phyloP scores from a whole-genome alignment of 2,888 invertebrate species.

The Pterobdella sp. region DNA sequence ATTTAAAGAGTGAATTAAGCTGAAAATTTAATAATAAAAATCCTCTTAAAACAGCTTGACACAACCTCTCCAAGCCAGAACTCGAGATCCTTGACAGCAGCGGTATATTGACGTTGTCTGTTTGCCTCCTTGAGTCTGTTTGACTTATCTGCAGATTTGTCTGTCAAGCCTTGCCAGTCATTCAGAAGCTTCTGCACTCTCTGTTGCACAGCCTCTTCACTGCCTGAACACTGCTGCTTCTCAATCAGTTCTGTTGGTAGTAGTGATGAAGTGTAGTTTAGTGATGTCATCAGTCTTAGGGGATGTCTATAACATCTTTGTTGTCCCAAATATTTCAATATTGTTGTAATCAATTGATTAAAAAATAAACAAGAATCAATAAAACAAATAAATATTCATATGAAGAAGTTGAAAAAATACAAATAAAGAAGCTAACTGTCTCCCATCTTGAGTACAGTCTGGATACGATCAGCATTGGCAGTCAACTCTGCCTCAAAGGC shows the following conservation, averaged over 20 bases:
- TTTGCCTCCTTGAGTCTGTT: slow-evolving; percentile 96
- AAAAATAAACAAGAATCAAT: not conserved
- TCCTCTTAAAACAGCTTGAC: not conserved
- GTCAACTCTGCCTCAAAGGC: slow-evolving; percentile 98
- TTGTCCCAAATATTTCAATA: not conserved
- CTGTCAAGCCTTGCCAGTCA: slow-evolving; percentile 96
- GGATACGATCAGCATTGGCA: slow-evolving; percentile 94
- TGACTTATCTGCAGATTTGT: slow-evolving; percentile 95
- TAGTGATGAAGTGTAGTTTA: not conserved
- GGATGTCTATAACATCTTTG: not conserved
- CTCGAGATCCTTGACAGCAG: slow-evolving; percentile 94
- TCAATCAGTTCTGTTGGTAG: slow-evolving; percentile 60
- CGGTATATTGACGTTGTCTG: slow-evolving; percentile 96
- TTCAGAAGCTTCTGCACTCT: slow-evolving; percentile 67
- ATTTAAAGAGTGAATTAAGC: not conserved
- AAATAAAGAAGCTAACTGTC: slow-evolving; percentile 43
- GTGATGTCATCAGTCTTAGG: not conserved
- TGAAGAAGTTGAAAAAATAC: not conserved
- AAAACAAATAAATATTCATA: not conserved
- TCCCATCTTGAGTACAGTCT: slow-evolving; percentile 88
- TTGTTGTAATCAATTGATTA: not conserved
- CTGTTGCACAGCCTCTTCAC: slow-evolving; percentile 86
- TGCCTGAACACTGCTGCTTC: slow-evolving; percentile 90
- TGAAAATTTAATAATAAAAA: not conserved
- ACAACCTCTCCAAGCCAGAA: slow-evolving; percentile 97